A percentile compares a stretch with the other conserved stretches of the same genome.
phyloP scores from a whole-genome alignment of 1,140 invertebrate genomes.

The Elysia chlorotica region DNA sequence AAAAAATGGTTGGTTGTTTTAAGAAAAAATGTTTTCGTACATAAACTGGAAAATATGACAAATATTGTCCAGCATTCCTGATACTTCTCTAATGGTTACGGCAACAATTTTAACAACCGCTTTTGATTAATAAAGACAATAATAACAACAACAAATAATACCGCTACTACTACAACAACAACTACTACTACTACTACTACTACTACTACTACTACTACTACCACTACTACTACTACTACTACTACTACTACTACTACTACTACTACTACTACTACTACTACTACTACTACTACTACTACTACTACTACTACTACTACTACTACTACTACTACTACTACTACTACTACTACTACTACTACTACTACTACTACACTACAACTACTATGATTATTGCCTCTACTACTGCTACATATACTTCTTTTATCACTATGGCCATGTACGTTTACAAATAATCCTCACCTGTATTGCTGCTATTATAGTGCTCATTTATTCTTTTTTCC shows the following conservation, averaged over 20 bases:
- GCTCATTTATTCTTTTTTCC: too few relatives aligned
- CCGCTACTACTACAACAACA: not conserved
- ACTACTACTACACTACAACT: not conserved
- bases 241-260: not conserved
- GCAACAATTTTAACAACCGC: not conserved
- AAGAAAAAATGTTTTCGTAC: not conserved
- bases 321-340: not conserved
- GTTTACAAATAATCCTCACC: not conserved
- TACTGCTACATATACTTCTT: too few relatives aligned
- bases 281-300: not conserved
- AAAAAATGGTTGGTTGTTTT: not conserved
- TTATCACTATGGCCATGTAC: too few relatives aligned
- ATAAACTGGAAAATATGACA: too few relatives aligned
- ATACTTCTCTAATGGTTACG: too few relatives aligned
- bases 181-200: not conserved
- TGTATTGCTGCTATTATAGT: not conserved
- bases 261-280: not conserved
- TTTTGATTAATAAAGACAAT: not conserved
- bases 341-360: not conserved
- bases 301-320: not conserved
- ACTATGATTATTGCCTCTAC: not conserved
- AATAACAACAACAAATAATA: not conserved
- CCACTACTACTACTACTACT: not conserved
- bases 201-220: not conserved
- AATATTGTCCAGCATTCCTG: too few relatives aligned